Evolutionary conservation across 2,113 vertebrate genomes (phyloP).

Genomic region (Salvelinus namaycush): DNA sequence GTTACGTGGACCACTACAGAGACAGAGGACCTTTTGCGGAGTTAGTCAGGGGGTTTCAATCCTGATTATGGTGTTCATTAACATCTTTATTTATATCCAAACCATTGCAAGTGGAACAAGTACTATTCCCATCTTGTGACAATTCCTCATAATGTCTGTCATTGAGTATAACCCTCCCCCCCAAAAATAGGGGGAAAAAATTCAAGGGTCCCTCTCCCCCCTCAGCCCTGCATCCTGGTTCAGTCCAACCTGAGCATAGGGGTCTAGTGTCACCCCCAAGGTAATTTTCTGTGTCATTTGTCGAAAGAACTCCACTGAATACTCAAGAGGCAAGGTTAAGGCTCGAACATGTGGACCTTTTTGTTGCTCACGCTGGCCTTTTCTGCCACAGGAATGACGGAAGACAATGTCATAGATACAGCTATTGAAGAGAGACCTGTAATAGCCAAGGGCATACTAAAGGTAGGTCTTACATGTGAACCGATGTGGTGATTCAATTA

Average conservation of each 20-base stretch:
- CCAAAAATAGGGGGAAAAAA: too few relatives aligned
- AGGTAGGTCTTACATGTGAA: background rate
- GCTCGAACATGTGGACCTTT: background rate
- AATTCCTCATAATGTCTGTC: background rate
- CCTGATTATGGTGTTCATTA: too few relatives aligned
- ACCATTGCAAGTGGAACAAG: too few relatives aligned
- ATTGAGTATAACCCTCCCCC: background rate
- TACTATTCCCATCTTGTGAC: too few relatives aligned
- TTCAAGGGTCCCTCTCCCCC: background rate
- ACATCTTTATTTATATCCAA: too few relatives aligned
- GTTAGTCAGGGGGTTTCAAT: conserved; percentile 12
- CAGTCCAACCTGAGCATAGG: background rate
- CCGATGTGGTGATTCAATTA: background rate
- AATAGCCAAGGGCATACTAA: conserved; percentile 2
- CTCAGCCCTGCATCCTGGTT: background rate
- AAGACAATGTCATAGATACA: background rate
- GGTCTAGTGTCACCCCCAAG: background rate
- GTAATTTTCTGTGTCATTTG: background rate
- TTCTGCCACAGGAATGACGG: background rate
- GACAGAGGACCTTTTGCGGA: conserved; percentile 27
- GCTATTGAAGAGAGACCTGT: background rate
- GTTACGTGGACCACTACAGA: conserved; percentile 9
- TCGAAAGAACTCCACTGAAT: background rate
- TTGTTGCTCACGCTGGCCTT: background rate
- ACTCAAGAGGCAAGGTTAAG: background rate